Evolutionary conservation across 2,888 invertebrate species (phyloP), one percentile per base, ranked within the genome.

Genomic region (Ichneumoninae sp.): DNA sequence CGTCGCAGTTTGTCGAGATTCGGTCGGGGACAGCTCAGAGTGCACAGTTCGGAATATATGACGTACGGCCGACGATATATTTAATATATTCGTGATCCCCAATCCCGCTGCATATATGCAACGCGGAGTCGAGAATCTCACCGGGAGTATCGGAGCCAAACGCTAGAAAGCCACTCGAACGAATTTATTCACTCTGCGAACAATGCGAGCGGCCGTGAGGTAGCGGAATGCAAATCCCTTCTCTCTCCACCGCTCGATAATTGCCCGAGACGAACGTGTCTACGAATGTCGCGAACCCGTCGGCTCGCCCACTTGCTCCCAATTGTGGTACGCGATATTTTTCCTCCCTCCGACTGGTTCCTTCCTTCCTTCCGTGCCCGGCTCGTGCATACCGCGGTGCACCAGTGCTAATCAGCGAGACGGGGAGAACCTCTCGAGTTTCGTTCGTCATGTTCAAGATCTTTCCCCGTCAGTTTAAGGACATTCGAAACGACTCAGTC

Each of bases 161-260:
- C 76, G 80, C 60, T 62, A 16, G 57, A 82, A 70, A 70, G 66
- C 78, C 82, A 84, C 82, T 84, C 54, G 71, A 86, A 82, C 80
- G 80, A 88, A 88, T 88, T 88, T 87, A 88, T 88, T 88, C 88
- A 86, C 74, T 47, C 77, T 70, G 26, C 76, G 82, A 86, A 84
- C 87, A 85, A 86, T 83, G 83, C 75, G 74, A 69, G 57, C 68
- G 68, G 65, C 50, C 13, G 79, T 66, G 84, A 79, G 80, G 79
- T 78, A 80, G 86, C 72, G 80, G 82, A 87, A 86, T 87, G 84
- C 86, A 85, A 86, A 86, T 85, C 71, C 83, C 76, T 69, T 70
- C 77, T 75, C 74, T 80, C 76, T 44, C 50, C 44, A 54, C 69
- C 69, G 68, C 72, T 83, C 80, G 83, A 87, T 86, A 85, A 85